phyloP scores from a whole-genome alignment of 2,797 vertebrate species.

The Odontamblyopus rebecca region DNA sequence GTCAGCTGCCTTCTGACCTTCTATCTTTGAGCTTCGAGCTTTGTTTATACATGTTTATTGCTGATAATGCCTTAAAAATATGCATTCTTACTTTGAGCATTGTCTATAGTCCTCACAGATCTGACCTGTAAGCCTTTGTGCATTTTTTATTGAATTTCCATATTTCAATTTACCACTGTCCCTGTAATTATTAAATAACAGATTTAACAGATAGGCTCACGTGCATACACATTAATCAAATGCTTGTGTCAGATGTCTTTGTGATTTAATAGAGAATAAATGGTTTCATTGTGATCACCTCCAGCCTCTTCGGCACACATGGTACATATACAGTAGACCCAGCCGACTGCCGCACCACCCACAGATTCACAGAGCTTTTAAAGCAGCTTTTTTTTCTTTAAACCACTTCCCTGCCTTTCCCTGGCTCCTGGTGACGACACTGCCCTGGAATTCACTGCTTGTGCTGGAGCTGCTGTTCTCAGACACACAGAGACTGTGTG shows the following conservation, averaged over 20 bases:
- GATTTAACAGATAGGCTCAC: neutral
- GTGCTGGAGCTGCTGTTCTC: slow-evolving; percentile 63
- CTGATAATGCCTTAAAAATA: too few relatives aligned
- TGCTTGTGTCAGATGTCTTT: neutral
- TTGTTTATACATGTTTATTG: too few relatives aligned
- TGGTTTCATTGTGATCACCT: slow-evolving; percentile 2
- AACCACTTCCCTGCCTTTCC: slow-evolving; percentile 79
- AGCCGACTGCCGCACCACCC: slow-evolving; percentile 53
- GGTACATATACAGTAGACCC: slow-evolving; percentile 33
- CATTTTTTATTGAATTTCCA: too few relatives aligned
- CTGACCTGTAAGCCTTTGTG: too few relatives aligned
- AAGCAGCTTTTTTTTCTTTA: slow-evolving; percentile 57
- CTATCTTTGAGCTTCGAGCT: too few relatives aligned
- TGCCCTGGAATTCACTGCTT: slow-evolving; percentile 80
- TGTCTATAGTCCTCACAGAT: too few relatives aligned
- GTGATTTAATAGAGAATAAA: slow-evolving; percentile 8
- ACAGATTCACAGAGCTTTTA: slow-evolving; percentile 54
- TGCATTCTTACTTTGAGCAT: too few relatives aligned
- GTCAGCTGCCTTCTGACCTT: too few relatives aligned
- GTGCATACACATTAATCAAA: neutral
- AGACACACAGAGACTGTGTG: slow-evolving; percentile 54
- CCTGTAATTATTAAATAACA: neutral
- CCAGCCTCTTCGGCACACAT: slow-evolving; percentile 2
- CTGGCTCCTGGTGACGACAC: slow-evolving; percentile 75
- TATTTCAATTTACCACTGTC: too few relatives aligned